Evolutionary conservation across 1,140 invertebrate genomes (phyloP), one percentile per base, ranked within the genome.

Genomic region (Drosophila lacteicornis): DNA sequence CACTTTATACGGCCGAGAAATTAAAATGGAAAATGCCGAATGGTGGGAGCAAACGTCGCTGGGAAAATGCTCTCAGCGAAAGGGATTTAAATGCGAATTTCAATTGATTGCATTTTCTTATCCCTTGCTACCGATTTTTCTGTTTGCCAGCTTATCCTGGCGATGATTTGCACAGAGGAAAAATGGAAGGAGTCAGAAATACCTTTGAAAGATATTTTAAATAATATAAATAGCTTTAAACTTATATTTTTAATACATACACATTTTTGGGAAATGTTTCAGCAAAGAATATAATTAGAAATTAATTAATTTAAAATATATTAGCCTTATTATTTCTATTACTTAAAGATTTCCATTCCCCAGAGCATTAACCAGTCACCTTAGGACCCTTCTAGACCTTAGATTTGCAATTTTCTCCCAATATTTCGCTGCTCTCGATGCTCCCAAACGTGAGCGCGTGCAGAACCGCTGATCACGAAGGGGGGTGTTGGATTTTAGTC

Each of bases 371-470:
- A 8, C 15, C 11, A 73, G 36, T 62, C 49, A 40, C 55, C 8
- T 2, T 33, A 33, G 17, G 12, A 22, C n/a, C 11, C 40, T 57
- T 40, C 4, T 12, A 53, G 40, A 27, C 46, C 19, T 19, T 22
- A 42, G 47, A 53, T 58, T 66, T 75, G 61, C 74, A 67, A 76
- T 76, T 76, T 77, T 69, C 74, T 56, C 43, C 65, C 75, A 78
- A 78, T 78, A 78, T 68, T 76, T 57, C 53, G 65, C 56, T 78
- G 65, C 57, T 68, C 75, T 56, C 43, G 63, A 77, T 78, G 74
- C 63, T 76, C 46, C 74, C 61, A 68, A 78, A 78, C 74, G 75
- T 78, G 75, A 69, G 75, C 63, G 75, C 75, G 75, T 78, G 75
- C 75, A 78, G 51, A 69, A 56, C 74, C 71, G 71, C 30, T 51